Percentiles rank a stretch among this genome's conserved stretches.
Evolutionary conservation across 2,113 vertebrate genomes (phyloP).

Genomic region (Podarcis muralis): DNA sequence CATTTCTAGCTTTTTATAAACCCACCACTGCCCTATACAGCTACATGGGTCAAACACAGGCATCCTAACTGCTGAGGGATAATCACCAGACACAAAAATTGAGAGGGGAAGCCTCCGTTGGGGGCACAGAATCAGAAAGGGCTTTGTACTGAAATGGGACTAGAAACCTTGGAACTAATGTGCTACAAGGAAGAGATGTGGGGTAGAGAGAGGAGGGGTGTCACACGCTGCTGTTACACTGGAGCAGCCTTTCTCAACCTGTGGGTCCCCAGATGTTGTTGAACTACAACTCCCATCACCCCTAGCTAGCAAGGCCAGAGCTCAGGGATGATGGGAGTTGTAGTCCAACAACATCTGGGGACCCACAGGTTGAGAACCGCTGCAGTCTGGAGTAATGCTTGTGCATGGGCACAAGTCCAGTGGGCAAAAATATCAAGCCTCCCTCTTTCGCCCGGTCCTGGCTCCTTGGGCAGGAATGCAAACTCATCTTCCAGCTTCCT

Average conservation of each 20-base stretch:
- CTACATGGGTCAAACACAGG: not conserved
- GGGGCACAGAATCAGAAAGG: not conserved
- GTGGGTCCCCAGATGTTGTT: too few relatives aligned
- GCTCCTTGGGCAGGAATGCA: not conserved
- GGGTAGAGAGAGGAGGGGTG: not conserved
- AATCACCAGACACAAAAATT: not conserved
- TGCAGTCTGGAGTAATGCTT: not conserved
- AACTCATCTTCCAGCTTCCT: not conserved
- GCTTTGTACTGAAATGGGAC: not conserved
- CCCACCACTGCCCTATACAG: not conserved
- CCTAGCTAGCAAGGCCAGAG: too few relatives aligned
- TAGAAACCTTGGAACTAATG: not conserved
- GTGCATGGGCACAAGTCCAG: not conserved
- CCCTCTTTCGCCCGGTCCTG: not conserved
- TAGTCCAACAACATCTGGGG: too few relatives aligned
- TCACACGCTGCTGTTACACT: too few relatives aligned
- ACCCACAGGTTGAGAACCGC: too few relatives aligned
- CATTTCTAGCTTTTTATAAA: not conserved
- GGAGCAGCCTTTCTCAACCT: not conserved
- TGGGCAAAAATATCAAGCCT: not conserved
- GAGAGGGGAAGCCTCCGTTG: not conserved
- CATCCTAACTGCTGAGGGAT: not conserved
- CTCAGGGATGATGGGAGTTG: too few relatives aligned
- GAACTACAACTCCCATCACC: too few relatives aligned
- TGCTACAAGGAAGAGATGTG: too few relatives aligned